Conservation (phyloP, 2,888 invertebrate species). For the Yponomeuta cagnagella region DNA sequence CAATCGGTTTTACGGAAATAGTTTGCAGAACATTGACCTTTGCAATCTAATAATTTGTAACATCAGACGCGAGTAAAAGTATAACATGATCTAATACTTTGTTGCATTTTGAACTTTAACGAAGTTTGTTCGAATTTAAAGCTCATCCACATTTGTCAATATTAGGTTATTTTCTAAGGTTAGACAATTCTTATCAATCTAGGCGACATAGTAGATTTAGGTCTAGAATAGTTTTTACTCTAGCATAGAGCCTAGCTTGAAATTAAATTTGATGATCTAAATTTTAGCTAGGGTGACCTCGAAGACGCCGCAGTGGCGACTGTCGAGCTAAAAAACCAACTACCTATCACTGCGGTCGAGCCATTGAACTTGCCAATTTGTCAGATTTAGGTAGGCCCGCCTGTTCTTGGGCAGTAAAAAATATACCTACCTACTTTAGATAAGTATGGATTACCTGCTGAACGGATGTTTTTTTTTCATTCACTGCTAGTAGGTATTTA, state of each 20-base stretch:
- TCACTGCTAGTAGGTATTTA: too few relatives aligned
- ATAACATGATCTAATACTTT: neutral
- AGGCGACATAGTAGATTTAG: neutral
- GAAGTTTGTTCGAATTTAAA: neutral
- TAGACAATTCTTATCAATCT: neutral
- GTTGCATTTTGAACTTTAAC: neutral
- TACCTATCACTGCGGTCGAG: neutral
- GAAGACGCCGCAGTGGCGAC: neutral
- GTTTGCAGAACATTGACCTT: constrained; percentile 33
- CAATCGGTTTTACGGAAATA: constrained; percentile 26
- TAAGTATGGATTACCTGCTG: too few relatives aligned
- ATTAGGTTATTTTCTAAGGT: neutral
- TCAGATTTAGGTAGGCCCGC: neutral
- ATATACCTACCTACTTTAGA: neutral
- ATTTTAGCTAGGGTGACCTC: neutral
- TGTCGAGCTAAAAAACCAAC: neutral
- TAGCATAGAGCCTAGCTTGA: neutral
- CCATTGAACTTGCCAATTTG: neutral
- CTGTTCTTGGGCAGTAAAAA: neutral
- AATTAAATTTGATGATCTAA: neutral
- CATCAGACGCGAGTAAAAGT: neutral
- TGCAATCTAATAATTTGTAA: constrained; percentile 3
- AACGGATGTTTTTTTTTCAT: too few relatives aligned
- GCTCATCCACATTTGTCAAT: neutral
- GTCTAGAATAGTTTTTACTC: neutral